A percentile compares a stretch with the other conserved stretches of the same genome.
Evolutionary conservation across 2,888 invertebrate species (phyloP).

Genomic region (Eudasyphora cyanicolor): DNA sequence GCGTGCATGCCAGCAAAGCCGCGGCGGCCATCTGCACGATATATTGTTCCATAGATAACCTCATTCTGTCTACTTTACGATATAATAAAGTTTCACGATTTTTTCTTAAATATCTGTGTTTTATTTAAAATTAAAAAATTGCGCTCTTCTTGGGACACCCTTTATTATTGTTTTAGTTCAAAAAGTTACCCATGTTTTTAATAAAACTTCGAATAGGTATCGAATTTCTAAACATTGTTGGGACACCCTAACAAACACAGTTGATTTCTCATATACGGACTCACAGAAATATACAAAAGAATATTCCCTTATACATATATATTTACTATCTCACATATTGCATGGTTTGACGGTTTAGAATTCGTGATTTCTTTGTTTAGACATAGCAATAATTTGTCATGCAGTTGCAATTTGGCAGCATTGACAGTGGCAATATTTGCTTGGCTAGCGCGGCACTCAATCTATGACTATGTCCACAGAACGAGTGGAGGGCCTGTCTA

Average conservation of each 20-base stretch:
- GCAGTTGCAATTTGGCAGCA: constrained; percentile 63
- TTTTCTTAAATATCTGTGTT: too few relatives aligned
- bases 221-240: too few relatives aligned
- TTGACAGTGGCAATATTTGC: constrained; percentile 64
- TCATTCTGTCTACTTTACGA: too few relatives aligned
- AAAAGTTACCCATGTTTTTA: too few relatives aligned
- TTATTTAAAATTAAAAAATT: too few relatives aligned
- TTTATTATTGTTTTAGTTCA: too few relatives aligned
- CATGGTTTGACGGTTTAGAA: constrained; percentile 15
- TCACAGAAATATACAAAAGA: not conserved
- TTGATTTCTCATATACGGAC: constrained; percentile 9
- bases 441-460: constrained; percentile 42
- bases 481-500: not conserved
- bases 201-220: too few relatives aligned
- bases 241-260: constrained; percentile 39
- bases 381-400: constrained; percentile 64
- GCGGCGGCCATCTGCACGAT: too few relatives aligned
- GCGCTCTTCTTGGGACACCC: too few relatives aligned
- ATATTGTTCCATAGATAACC: too few relatives aligned
- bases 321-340: not conserved
- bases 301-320: constrained; percentile 37
- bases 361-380: constrained; percentile 65
- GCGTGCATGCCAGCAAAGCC: too few relatives aligned
- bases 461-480: not conserved
- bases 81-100: too few relatives aligned